Evolutionary conservation across 2,888 invertebrate species (phyloP), one percentile per base, ranked within the genome.

Genomic region (Sphecodes monilicornis): DNA sequence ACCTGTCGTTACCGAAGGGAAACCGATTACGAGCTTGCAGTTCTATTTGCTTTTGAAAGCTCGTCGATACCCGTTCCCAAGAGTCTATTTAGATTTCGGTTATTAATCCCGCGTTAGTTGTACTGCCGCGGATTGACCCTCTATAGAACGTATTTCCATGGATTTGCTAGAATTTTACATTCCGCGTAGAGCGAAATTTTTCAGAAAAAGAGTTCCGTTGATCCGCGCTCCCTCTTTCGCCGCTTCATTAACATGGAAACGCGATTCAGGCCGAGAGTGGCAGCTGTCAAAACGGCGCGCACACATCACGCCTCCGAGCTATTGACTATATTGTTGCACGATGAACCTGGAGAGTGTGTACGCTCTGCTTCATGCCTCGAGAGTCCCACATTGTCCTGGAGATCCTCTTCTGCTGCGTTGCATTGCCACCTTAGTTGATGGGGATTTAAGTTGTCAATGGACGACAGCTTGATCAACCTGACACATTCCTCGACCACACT

Each of bases 241-340:
- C 76, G 64, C 76, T 81, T 85, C 86, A 89, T 91, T 91, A 90
- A 90, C 91, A 90, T 88, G 91, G 85, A 88, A 92, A 91, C 90
- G 92, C 91, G 91, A 93, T 92, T 92, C 91, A 89, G 83, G 5
- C 83, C 76, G 85, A 77, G 89, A 87, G 88, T 86, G 88, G 89
- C 89, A 90, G 90, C 90, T 92, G 91, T 90, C 92, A 91, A 91
- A 92, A 91, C 87, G 88, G 82, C 73, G 66, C 64, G 80, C 57
- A 50, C 75, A 64, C 57, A 54, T 60, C 41, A 32, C 16, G 10
- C 16, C 39, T 16, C 54, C 18, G 39, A 26, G 43, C 32, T 68
- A 57, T 50, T 26, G n/a, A 57, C 32, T 76, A 76, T 85, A 86
- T 79, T 86, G 81, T 85, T 57, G 36, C 32, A 85, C 57, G 75